Evolutionary conservation across 2,797 vertebrate species (phyloP), one percentile per base, ranked within the genome.

Genomic region (Lepus oiostolus): DNA sequence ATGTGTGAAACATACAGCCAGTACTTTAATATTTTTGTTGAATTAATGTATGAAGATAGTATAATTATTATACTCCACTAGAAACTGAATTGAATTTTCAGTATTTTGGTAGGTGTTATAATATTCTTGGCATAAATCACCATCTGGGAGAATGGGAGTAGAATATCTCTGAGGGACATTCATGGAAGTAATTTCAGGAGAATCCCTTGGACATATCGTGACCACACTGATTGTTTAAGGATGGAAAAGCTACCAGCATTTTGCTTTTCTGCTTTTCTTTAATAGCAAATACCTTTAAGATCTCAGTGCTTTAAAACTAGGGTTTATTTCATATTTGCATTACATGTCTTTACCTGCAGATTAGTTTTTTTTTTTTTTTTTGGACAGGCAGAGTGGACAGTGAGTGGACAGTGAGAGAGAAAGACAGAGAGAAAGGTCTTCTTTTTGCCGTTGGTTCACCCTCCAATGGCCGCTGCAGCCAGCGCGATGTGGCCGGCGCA

Each of bases 201-300:
- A 26, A n/a, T 0, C 0, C 6, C 58, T 60, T 17, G 1, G 7
- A 75, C 52, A 32, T 26, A 24, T 3, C 62, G 19, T 38, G 26
- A 54, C 68, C 71, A 60, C 77, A 10, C 26, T 68, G 42, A 24
- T 47, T 95, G 38, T 13, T 11, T 75, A 74, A 19, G 16, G 19
- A 83, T 35, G 16, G 70, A 79, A 42, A 85, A 79, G 1, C 16
- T 30, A 28, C 22, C 52, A 19, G 8, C 6, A 76, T 16, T 93
- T 0, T 2, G 75, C 76, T 30, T 87, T 32, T 21, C n/a, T 88
- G 14, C 9, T 60, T 90, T 80, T 35, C 1, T 87, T 13, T 30
- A 13, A 79, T 32, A 84, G 38, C 7, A 75, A 63, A 22, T 24
- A 62, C 74, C 10, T 65, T 24, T 65, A 35, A 82, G 35, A 60